These are phyloP conservation scores for Toxotes lorentzi DNA, from an alignment of 2,797 vertebrate species.

Conservation along the genomic window DNA sequence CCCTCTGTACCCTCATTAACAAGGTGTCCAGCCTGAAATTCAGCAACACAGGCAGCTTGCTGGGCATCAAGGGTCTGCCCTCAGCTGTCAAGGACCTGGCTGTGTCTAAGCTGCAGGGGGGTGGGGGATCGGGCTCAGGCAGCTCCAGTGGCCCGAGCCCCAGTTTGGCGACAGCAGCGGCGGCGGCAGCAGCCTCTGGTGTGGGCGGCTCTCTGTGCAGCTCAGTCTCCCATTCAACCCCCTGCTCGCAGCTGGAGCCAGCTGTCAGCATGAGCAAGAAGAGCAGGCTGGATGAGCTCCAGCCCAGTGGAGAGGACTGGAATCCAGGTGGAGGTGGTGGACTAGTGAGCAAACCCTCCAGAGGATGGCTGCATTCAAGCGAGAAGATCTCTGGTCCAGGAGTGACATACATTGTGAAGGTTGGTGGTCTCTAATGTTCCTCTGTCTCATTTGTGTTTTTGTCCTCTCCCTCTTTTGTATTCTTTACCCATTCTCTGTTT, in stretches of 20 bases:
- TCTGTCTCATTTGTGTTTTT: constrained; percentile 11
- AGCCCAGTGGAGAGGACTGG: constrained; percentile 88
- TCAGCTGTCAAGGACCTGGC: constrained; percentile 97
- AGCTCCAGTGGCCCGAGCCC: constrained; percentile 86
- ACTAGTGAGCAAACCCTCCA: constrained; percentile 90
- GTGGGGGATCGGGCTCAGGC: constrained; percentile 89
- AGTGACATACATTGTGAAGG: constrained; percentile 98
- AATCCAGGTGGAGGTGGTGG: constrained; percentile 85
- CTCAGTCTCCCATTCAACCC: constrained; percentile 86
- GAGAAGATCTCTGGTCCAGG: constrained; percentile 98
- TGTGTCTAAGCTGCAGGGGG: constrained; percentile 94
- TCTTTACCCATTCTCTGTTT: constrained; percentile 64
- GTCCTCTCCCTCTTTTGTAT: neutral
- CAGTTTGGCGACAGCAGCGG: constrained; percentile 71
- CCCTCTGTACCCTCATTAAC: constrained; percentile 97
- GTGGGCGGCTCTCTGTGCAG: constrained; percentile 86
- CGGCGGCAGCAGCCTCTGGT: constrained; percentile 67
- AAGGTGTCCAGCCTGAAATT: constrained; percentile 99
- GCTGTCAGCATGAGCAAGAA: constrained; percentile 89
- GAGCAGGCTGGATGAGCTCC: constrained; percentile 88
- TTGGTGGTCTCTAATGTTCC: constrained; percentile 83
- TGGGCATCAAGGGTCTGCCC: constrained; percentile 95
- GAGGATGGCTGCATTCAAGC: constrained; percentile 92
- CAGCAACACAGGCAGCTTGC: constrained; percentile 92
- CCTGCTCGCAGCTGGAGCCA: constrained; percentile 80